A percentile compares a stretch with the other conserved stretches of the same genome.
These are phyloP conservation scores for Chaetura pelagica DNA, from an alignment of 2,113 vertebrate genomes.

Conservation along the genomic window DNA sequence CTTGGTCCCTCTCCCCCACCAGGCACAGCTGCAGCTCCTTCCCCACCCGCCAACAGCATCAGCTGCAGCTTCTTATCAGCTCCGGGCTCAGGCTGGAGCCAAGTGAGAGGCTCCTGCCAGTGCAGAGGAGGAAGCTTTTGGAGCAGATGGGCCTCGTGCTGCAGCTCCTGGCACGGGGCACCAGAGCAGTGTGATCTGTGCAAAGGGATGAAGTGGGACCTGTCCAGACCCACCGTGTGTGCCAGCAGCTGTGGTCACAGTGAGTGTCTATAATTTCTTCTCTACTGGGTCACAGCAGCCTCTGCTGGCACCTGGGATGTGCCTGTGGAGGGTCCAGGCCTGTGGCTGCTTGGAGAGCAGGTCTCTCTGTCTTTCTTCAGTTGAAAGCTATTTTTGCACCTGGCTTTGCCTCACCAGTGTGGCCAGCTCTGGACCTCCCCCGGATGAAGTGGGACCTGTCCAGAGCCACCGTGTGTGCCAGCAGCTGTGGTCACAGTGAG, in stretches of 20 bases:
- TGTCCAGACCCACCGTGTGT: background rate
- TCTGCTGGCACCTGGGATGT: fast-evolving
- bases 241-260: fast-evolving
- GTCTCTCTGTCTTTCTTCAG: background rate
- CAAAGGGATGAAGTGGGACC: background rate
- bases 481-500: fast-evolving
- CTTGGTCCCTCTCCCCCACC: background rate
- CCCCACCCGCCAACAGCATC: constrained; percentile 30
- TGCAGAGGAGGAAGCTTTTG: background rate
- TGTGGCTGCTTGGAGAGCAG: fast-evolving
- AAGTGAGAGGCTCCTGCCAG: background rate
- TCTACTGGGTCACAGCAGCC: background rate
- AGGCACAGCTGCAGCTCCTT: constrained; percentile 24
- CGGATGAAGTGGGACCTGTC: background rate
- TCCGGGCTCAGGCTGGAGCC: constrained; percentile 1
- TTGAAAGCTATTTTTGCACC: background rate
- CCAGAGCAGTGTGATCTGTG: background rate
- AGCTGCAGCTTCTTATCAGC: constrained; percentile 64
- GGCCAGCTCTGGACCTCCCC: background rate
- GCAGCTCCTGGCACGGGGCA: background rate
- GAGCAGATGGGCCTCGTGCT: background rate
- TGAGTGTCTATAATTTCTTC: background rate
- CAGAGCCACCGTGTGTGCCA: background rate
- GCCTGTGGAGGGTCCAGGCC: background rate
- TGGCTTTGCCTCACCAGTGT: background rate